Conservation (phyloP, 2,797 vertebrate species). For the Silurus lanzhouensis region DNA sequence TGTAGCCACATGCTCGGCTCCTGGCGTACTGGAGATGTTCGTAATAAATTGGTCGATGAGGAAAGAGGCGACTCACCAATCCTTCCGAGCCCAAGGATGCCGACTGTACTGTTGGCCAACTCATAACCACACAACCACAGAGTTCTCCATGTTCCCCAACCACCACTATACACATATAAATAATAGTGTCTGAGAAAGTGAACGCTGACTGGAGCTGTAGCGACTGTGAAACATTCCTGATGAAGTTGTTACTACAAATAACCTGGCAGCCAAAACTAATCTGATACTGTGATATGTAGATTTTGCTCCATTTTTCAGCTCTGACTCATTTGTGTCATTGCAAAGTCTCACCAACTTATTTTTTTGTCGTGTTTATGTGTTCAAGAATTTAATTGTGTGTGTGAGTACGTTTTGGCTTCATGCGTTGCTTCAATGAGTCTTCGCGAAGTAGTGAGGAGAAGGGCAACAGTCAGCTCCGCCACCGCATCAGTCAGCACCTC, state of each 20-base stretch:
- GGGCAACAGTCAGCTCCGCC: constrained; percentile 76
- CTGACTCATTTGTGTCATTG: background rate
- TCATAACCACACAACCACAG: constrained; percentile 78
- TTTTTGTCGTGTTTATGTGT: background rate
- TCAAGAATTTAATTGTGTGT: background rate
- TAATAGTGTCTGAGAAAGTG: background rate
- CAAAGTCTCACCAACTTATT: background rate
- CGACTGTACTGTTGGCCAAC: constrained; percentile 80
- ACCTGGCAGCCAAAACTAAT: background rate
- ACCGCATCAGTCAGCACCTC: constrained; percentile 76
- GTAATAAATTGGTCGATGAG: background rate
- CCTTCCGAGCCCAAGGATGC: constrained; percentile 81
- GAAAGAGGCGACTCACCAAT: constrained; percentile 70
- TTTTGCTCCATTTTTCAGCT: background rate
- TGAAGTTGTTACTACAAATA: background rate
- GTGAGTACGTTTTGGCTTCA: constrained; percentile 72
- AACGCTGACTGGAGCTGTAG: background rate
- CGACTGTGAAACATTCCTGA: background rate
- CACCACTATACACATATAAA: constrained; percentile 66
- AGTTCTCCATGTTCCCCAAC: constrained; percentile 82
- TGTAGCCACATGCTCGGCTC: background rate
- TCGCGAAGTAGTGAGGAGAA: constrained; percentile 81
- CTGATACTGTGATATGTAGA: background rate
- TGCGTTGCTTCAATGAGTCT: constrained; percentile 79
- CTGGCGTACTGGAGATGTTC: background rate